Evolutionary conservation across 1,140 invertebrate species (phyloP).

Genomic region (Cataglyphis hispanica): DNA sequence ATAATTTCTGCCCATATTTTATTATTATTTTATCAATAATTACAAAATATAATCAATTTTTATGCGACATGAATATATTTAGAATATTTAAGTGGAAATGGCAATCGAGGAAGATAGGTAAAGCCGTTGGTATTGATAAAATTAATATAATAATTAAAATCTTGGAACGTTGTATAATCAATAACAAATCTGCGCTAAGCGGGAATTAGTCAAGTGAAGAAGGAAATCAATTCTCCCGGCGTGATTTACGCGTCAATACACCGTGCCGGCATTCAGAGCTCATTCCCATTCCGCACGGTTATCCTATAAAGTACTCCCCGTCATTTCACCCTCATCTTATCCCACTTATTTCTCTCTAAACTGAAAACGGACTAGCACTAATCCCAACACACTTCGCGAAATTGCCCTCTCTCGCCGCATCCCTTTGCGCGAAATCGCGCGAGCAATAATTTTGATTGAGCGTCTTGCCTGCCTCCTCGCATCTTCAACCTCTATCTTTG

Average conservation of each 20-base stretch:
- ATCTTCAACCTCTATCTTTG: not conserved
- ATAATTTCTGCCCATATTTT: too few species aligned
- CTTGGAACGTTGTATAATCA: conserved; percentile 6
- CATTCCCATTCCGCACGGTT: conserved; percentile 68
- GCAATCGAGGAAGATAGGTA: not conserved
- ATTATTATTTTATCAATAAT: not conserved
- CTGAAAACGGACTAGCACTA: conserved; percentile 69
- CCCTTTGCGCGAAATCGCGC: conserved; percentile 58
- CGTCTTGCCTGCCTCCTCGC: not conserved
- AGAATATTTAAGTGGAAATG: not conserved
- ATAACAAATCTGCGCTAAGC: conserved; percentile 13
- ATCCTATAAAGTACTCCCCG: conserved; percentile 68
- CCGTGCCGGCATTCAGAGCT: conserved; percentile 24
- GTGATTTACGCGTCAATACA: conserved; percentile 50
- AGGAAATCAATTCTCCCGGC: conserved; percentile 39
- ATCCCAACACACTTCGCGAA: conserved; percentile 70
- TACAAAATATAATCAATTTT: conserved; percentile 12
- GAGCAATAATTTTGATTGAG: conserved; percentile 76
- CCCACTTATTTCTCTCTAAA: conserved; percentile 73
- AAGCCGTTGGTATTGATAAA: not conserved
- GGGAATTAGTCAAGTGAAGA: conserved; percentile 28
- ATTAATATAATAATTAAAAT: conserved; percentile 15
- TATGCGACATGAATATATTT: not conserved
- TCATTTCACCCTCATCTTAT: conserved; percentile 68
- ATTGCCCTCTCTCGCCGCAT: conserved; percentile 57